phyloP scores from a whole-genome alignment of 2,113 vertebrate genomes.

The Phalacrocorax brasilianus region DNA sequence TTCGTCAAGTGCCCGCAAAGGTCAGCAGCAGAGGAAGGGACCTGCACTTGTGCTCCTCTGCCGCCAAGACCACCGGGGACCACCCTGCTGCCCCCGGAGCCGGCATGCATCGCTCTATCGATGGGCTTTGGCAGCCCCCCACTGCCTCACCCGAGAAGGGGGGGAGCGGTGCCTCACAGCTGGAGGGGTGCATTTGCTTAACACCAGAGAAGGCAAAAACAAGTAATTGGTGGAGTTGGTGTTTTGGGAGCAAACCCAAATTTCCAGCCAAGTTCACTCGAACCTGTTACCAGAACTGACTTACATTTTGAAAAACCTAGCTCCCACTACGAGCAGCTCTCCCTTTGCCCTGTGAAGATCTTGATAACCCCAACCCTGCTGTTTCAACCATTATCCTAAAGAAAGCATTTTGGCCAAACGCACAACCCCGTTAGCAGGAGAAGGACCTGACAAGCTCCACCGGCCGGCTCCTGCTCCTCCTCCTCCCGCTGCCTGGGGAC shows the following conservation, averaged over 20 bases:
- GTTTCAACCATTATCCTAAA: neutral
- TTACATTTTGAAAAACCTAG: neutral
- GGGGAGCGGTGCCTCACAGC: neutral
- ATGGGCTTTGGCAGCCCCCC: neutral
- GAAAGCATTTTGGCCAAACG: neutral
- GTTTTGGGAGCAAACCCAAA: neutral
- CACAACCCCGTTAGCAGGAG: neutral
- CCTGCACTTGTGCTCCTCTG: neutral
- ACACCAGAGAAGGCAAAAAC: neutral
- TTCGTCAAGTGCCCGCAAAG: fast-evolving
- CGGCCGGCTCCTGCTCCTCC: neutral
- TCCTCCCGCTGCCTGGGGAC: fast-evolving
- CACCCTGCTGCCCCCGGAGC: fast-evolving
- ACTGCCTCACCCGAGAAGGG: fast-evolving
- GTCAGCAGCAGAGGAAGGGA: fast-evolving
- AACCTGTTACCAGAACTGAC: neutral
- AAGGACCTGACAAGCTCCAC: neutral
- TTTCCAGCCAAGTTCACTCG: neutral
- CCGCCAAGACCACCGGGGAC: neutral
- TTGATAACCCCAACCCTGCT: neutral
- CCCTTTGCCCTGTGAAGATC: neutral
- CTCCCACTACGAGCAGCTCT: neutral
- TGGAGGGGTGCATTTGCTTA: neutral
- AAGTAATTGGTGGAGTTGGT: neutral
- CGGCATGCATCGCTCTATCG: fast-evolving